Evolutionary conservation across 2,888 invertebrate species (phyloP).

Genomic region (Rhorus exstirpatorius): DNA sequence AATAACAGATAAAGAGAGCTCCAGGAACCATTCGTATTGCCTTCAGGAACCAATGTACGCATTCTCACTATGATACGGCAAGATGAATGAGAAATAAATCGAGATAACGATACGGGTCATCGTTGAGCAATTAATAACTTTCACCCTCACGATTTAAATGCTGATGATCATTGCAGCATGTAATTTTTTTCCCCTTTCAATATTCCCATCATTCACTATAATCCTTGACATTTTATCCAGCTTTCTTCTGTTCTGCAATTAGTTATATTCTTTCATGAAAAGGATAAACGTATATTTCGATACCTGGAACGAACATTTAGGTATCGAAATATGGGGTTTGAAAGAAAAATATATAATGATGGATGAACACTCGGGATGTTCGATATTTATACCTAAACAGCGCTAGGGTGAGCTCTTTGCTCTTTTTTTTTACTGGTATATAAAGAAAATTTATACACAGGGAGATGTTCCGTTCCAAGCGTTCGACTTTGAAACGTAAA

Average conservation of each 20-base stretch:
- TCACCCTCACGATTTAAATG: neutral
- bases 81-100: constrained; percentile 25
- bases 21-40: neutral
- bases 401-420: neutral
- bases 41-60: constrained; percentile 22
- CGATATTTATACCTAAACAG: neutral
- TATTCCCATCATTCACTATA: too few species aligned
- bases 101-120: constrained; percentile 30
- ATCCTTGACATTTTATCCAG: neutral
- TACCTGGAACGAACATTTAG: too few species aligned
- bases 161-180: constrained; percentile 3
- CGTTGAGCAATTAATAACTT: constrained; percentile 22
- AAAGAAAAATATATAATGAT: neutral
- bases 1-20: too few species aligned
- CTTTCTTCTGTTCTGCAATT: neutral
- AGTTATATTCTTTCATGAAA: too few species aligned
- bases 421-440: neutral
- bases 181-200: too few species aligned
- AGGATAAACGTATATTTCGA: too few species aligned
- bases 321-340: too few species aligned
- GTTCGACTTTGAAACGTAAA: constrained; percentile 30
- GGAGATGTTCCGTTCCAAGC: constrained; percentile 3
- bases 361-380: neutral
- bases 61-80: neutral
- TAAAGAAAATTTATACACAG: neutral